Evolutionary conservation across 2,113 vertebrate species (phyloP).

Genomic region (Chrysochloris asiatica): DNA sequence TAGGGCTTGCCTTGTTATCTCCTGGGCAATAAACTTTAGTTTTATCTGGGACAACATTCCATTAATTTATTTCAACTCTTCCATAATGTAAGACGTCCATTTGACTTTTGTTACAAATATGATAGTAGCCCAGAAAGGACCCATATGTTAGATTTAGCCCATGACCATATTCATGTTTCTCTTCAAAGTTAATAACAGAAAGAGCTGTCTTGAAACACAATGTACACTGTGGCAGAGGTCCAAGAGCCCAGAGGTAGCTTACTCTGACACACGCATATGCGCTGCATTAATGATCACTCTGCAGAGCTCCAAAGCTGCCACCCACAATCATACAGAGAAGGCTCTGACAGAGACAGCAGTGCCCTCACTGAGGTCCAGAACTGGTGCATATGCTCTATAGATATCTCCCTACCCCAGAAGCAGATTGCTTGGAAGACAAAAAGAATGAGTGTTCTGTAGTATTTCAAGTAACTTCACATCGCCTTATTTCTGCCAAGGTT

Average conservation of each 20-base stretch:
- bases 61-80: no score
- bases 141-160: not conserved
- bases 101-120: no score
- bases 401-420: not conserved
- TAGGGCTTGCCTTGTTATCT: no score
- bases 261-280: not conserved
- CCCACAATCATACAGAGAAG: no score
- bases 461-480: not conserved
- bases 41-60: no score
- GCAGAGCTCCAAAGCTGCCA: not conserved
- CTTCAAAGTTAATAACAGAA: not conserved
- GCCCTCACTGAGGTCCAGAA: not conserved
- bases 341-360: not conserved
- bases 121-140: not conserved
- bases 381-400: not conserved
- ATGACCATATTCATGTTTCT: not conserved
- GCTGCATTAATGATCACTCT: not conserved
- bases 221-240: not conserved
- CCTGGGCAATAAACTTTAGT: no score
- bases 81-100: no score
- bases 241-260: not conserved
- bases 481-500: not conserved
- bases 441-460: not conserved
- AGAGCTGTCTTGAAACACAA: not conserved
- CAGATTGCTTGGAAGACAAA: not conserved